These are phyloP conservation scores for Plotosus lineatus DNA, from an alignment of 2,113 vertebrate genomes.

Conservation along the genomic window DNA sequence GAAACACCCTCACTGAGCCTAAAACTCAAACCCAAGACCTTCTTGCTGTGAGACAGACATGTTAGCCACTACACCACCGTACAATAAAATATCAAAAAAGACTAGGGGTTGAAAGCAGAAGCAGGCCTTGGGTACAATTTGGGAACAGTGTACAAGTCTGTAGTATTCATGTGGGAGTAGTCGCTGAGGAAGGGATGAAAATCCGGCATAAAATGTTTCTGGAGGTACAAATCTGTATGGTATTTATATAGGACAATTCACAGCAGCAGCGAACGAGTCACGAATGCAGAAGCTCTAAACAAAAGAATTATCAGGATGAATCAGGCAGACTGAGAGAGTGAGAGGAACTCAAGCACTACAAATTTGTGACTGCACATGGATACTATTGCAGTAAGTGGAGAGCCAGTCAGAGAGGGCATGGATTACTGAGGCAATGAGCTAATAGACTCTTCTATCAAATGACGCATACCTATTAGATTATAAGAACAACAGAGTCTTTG, in stretches of 20 bases:
- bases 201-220: not conserved
- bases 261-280: not conserved
- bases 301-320: not conserved
- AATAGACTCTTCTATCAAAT: constrained; percentile 29
- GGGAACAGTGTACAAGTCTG: too few relatives aligned
- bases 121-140: not conserved
- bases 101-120: not conserved
- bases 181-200: not conserved
- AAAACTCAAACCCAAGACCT: too few relatives aligned
- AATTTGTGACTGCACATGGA: not conserved
- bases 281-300: not conserved
- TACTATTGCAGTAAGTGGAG: not conserved
- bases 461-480: constrained; percentile 39
- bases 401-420: not conserved
- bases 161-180: not conserved
- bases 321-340: too few relatives aligned
- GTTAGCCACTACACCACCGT: not conserved
- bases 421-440: constrained; percentile 21
- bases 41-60: too few relatives aligned
- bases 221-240: not conserved
- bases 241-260: not conserved
- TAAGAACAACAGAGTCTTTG: constrained; percentile 29
- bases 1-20: too few relatives aligned
- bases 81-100: not conserved
- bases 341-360: not conserved